Evolutionary conservation across 2,888 invertebrate genomes (phyloP).

Genomic region (Caenorhabditis virilis): DNA sequence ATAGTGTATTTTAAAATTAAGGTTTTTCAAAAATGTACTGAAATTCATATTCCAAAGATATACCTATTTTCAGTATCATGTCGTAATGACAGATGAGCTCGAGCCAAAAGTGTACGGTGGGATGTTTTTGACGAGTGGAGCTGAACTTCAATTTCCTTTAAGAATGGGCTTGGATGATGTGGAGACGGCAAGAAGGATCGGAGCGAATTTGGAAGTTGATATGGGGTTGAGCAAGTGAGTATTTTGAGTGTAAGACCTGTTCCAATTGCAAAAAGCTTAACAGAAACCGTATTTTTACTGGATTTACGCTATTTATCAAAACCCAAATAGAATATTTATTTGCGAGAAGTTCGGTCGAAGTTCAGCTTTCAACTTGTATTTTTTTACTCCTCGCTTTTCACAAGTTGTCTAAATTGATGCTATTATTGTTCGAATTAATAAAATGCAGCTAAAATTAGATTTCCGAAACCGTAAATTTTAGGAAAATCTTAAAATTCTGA

Average conservation of each 20-base stretch:
- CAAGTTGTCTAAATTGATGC: too few species aligned
- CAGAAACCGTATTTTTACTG: too few species aligned
- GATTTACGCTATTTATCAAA: too few species aligned
- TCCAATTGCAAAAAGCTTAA: too few species aligned
- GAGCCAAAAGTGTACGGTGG: constrained; percentile 53
- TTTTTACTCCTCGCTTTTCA: too few species aligned
- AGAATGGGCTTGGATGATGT: constrained; percentile 48
- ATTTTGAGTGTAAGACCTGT: background rate
- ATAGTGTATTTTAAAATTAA: too few species aligned
- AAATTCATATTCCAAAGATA: too few species aligned
- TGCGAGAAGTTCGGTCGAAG: too few species aligned
- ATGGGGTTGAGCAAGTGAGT: constrained; percentile 48
- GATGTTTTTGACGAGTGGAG: constrained; percentile 48
- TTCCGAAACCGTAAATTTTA: background rate
- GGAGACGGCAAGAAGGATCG: constrained; percentile 47
- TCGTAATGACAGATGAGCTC: constrained; percentile 45
- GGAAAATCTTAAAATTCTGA: background rate
- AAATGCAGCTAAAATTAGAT: background rate
- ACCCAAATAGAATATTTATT: too few species aligned
- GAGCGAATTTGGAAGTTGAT: constrained; percentile 53
- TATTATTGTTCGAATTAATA: too few species aligned
- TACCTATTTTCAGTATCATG: constrained; percentile 36
- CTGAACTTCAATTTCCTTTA: constrained; percentile 53
- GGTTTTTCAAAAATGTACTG: too few species aligned
- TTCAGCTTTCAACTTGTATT: too few species aligned